Percentiles rank a stretch among this genome's conserved stretches.
These are phyloP conservation scores for Dipodomys ordii DNA, from an alignment of 2,113 vertebrate genomes.

Conservation along the genomic window DNA sequence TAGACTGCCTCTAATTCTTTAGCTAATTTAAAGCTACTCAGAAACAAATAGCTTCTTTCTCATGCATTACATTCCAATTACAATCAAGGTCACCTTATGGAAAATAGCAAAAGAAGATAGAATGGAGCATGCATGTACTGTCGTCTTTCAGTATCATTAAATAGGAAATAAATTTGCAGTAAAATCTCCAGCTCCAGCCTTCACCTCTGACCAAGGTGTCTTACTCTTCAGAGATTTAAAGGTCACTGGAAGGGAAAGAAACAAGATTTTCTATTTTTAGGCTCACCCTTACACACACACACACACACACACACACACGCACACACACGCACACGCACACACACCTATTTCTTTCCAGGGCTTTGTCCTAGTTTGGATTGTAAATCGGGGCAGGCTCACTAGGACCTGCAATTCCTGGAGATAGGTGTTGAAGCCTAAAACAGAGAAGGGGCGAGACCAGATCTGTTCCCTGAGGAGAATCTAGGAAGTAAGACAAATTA, in stretches of 20 bases:
- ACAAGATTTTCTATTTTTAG: background rate
- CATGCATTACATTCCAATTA: background rate
- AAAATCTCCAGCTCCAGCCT: background rate
- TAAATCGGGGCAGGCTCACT: background rate
- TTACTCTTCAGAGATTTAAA: background rate
- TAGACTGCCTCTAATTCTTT: background rate
- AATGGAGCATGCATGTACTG: background rate
- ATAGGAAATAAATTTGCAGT: background rate
- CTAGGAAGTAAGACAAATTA: conserved; percentile 42
- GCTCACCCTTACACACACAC: background rate
- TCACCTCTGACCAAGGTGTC: background rate
- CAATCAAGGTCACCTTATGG: background rate
- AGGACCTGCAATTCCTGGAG: background rate
- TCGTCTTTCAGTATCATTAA: background rate
- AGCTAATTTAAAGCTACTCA: conserved; percentile 33
- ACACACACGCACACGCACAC: too few relatives aligned
- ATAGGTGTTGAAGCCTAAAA: background rate
- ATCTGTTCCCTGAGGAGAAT: background rate
- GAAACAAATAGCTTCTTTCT: background rate
- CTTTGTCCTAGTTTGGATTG: background rate
- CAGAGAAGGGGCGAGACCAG: background rate
- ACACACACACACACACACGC: too few relatives aligned
- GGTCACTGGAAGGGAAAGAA: too few relatives aligned
- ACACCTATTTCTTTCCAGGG: background rate
- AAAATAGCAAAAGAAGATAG: background rate